Evolutionary conservation across 2,797 vertebrate genomes (phyloP).

Genomic region (Lemur catta): DNA sequence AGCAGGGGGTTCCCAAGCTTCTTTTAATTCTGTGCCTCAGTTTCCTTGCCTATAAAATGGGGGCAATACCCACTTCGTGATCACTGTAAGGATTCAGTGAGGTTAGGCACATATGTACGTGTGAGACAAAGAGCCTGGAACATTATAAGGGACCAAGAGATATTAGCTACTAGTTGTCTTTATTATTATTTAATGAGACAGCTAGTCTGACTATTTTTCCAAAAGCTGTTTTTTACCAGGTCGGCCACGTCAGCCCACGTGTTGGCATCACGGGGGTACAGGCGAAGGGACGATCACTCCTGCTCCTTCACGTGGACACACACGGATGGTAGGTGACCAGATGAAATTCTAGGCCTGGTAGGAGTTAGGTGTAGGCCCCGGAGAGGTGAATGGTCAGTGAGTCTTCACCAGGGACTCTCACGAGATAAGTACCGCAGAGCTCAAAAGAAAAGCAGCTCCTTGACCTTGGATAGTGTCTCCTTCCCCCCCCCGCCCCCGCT

Average conservation of each 20-base stretch:
- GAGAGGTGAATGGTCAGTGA: accelerated
- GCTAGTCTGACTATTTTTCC: neutral
- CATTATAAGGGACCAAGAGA: accelerated
- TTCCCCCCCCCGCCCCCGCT: accelerated
- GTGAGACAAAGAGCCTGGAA: neutral
- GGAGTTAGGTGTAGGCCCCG: neutral
- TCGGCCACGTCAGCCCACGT: accelerated
- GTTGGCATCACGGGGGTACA: accelerated
- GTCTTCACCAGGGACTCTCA: neutral
- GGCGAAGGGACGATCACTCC: neutral
- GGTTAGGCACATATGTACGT: too few relatives aligned
- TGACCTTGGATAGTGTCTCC: neutral
- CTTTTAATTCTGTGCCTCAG: neutral
- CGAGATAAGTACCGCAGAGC: accelerated
- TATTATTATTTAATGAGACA: neutral
- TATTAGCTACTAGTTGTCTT: too few relatives aligned
- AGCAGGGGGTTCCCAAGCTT: neutral
- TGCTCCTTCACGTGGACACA: neutral
- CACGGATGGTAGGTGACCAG: neutral
- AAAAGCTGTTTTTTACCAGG: neutral
- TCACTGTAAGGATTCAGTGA: neutral
- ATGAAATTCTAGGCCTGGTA: neutral
- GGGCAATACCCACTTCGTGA: neutral
- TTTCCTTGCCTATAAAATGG: neutral
- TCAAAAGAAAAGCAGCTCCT: neutral